These are phyloP conservation scores for Calidris pygmaea DNA, from an alignment of 2,113 vertebrate species.

Conservation along the genomic window DNA sequence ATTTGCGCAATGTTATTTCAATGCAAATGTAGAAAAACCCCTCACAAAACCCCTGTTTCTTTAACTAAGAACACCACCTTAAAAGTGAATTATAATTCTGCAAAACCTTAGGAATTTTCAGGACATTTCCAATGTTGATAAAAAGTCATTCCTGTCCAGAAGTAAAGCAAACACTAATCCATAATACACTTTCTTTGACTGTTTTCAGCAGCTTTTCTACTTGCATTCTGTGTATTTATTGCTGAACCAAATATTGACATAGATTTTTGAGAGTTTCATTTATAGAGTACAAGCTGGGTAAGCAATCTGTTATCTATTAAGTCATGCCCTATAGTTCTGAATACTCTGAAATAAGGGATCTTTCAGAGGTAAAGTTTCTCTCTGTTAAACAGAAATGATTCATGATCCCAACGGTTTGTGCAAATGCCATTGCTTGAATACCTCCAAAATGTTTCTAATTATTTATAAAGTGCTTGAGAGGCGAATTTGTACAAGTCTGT, in stretches of 20 bases:
- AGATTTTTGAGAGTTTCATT: not conserved
- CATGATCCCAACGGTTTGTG: not conserved
- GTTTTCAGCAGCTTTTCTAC: not conserved
- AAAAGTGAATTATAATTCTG: not conserved
- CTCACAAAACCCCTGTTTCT: fast-evolving
- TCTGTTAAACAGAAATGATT: not conserved
- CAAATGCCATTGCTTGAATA: not conserved
- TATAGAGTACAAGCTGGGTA: not conserved
- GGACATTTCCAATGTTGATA: not conserved
- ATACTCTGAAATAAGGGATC: not conserved
- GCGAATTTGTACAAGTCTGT: not conserved
- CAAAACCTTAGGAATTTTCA: not conserved
- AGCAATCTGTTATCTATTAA: not conserved
- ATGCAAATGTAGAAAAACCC: fast-evolving
- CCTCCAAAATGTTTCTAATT: not conserved
- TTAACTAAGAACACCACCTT: fast-evolving
- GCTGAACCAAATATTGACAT: not conserved
- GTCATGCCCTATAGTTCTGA: not conserved
- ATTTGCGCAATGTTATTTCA: not conserved
- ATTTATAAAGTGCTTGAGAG: not conserved
- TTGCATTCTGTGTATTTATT: not conserved
- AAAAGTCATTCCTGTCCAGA: not conserved
- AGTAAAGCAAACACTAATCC: not conserved
- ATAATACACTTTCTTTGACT: not conserved
- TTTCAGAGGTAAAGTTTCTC: not conserved